phyloP scores from a whole-genome alignment of 2,113 vertebrate species.

The Merops nubicus region DNA sequence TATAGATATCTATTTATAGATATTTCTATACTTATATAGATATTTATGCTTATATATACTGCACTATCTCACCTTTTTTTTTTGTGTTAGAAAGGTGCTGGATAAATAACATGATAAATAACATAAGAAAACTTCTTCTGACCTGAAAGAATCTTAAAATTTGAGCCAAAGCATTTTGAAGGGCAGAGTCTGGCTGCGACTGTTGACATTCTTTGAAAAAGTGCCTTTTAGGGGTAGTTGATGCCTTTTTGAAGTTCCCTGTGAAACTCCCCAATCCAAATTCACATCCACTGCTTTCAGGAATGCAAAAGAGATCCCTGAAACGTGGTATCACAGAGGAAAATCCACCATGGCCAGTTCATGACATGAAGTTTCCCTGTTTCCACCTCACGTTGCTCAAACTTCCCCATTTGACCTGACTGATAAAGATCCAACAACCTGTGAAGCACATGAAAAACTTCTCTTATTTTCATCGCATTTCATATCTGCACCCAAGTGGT shows the following conservation, averaged over 20 bases:
- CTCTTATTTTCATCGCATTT: background rate
- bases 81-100: background rate
- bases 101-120: background rate
- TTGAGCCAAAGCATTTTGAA: background rate
- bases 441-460: background rate
- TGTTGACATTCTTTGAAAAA: background rate
- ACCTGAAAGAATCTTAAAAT: background rate
- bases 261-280: background rate
- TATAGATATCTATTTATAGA: too few relatives aligned
- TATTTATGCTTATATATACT: too few relatives aligned
- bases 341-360: background rate
- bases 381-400: background rate
- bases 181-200: background rate
- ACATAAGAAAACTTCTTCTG: background rate
- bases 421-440: background rate
- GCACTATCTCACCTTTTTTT: background rate
- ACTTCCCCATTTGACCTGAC: background rate
- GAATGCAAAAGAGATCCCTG: background rate
- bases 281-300: background rate
- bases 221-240: background rate
- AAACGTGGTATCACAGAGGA: background rate
- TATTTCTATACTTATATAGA: too few relatives aligned
- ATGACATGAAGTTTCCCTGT: background rate
- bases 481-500: background rate
- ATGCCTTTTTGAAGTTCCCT: background rate